Evolutionary conservation across 2,113 vertebrate genomes (phyloP), one percentile per base, ranked within the genome.

Genomic region (Hepsetus odoe): DNA sequence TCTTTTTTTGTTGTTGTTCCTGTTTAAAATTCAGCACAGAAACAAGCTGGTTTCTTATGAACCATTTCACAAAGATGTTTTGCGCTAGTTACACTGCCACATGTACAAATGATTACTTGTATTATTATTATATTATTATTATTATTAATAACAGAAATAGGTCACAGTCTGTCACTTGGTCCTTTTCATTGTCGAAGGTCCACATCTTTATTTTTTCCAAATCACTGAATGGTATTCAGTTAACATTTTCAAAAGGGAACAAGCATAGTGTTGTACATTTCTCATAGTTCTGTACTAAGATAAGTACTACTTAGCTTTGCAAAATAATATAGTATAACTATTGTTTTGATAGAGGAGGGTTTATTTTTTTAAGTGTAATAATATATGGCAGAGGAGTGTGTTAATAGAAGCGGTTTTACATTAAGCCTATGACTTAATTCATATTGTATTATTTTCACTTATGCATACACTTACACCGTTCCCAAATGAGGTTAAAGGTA

Each of bases 311-410:
- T 90, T 94, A 93, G 91, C 87, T 86, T 90, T 84, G 86, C 89
- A 72, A 91, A 83, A 87, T 90, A 86, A 83, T 90, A 90, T 90
- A 92, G 89, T 88, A 88, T 90, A 91, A 89, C 84, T 89, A 89
- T 90, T 91, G 87, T 89, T 92, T 89, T 91, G 79, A 92, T 91
- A 93, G 91, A 93, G 89, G 87, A 90, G 87, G 87, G 86, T 93
- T 91, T 93, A 91, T 92, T 92, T 92, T 92, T 93, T 85, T 92
- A 93, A 92, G 88, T 85, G 85, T 91, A 90, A 91, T 93, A 93
- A 93, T 92, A 92, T 94, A 93, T 91, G 90, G 87, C 90, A 88
- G 89, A 91, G 85, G 88, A 85, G 83, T 84, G 79, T 90, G 88
- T 90, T 90, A 89, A 88, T 91, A 90, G 86, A 90, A 89, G 85